Evolutionary conservation across 2,113 vertebrate species (phyloP), one percentile per base, ranked within the genome.

Genomic region (Mobula birostris): DNA sequence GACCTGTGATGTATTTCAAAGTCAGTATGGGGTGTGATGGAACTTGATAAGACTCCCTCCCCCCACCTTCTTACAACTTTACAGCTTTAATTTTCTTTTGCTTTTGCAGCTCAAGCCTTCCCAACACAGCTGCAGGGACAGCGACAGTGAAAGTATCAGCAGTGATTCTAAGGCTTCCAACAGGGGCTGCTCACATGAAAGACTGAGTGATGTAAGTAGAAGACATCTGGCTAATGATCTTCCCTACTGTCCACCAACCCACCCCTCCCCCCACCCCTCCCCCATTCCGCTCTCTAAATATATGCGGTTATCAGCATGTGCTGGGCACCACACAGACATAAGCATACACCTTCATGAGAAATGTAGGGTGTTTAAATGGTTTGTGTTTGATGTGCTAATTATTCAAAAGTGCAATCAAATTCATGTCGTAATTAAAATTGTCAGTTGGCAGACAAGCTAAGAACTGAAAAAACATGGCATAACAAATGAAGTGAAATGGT

Each of bases 391-490:
- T 97, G 97, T 97, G 97, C 97, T 97, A 97, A 97, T 98, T 97
- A 97, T 96, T 96, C 96, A 91, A 97, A 96, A 97, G 97, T 95
- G 97, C 97, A 97, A 98, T 99, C 98, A 97, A 97, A 98, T 98
- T 97, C 97, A 97, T 97, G 97, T 97, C 97, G 96, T 98, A 98
- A 99, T 99, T 98, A 99, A 99, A 98, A 97, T 97, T 99, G 98
- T 98, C 98, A 98, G 98, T 97, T 96, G 97, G 97, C 97, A 98
- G 97, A 97, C 96, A 96, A 97, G 97, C 98, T 98, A 96, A 97
- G 98, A 97, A 97, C 97, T 97, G 97, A 96, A 96, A 97, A 97
- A 98, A 98, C 97, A 98, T 98, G 97, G 97, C 97, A 97, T 97
- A 98, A 98, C 98, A 98, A 98, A 97, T 98, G 97, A 98, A 98